Evolutionary conservation across 2,113 vertebrate genomes (phyloP), one percentile per base, ranked within the genome.

Genomic region (Pardalotus punctatus): DNA sequence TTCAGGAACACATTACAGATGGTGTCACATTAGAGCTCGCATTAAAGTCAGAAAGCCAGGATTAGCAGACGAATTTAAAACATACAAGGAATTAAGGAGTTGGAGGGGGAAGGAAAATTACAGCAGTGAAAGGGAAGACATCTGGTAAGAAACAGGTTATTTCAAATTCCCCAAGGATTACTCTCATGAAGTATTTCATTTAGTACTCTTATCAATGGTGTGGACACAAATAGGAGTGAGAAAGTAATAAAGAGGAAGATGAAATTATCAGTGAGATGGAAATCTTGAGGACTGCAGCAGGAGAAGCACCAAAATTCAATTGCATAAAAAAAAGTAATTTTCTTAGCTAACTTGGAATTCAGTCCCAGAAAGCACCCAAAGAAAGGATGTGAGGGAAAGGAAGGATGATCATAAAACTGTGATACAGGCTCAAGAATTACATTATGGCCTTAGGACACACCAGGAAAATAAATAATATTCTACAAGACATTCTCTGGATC

Each of bases 31-130:
- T 57, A 88, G 58, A 89, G 35, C 27, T 25, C 6, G 33, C 8
- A 84, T 64, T 47, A 35, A 69, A 84, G 65, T 54, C 73, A 89
- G 54, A 87, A 84, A 91, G 33, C 3, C 57, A 81, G 65, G 57
- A 94, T 91, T 93, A 96, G 56, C 51, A 87, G 77, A 27, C 73
- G 53, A 74, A 83, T 77, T 88, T 86, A 86, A 93, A 83, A 45
- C n/a, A 73, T 19, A n/a, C 24, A 35, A 71, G 11, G 43, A 84
- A 95, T 91, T 53, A 86, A 54, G 29, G 54, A 81, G 38, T 3
- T 53, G 45, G 81, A 88, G 19, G 38, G 27, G 64, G 45, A 62
- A 62, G 23, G n/a, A 53, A 83, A 83, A 77, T 17, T 20, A 50
- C 43, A 74, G 42, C 35, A 60, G 27, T 51, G 33, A 74, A 81